phyloP scores from a whole-genome alignment of 2,888 invertebrate species.

The Ferrisia virgata region DNA sequence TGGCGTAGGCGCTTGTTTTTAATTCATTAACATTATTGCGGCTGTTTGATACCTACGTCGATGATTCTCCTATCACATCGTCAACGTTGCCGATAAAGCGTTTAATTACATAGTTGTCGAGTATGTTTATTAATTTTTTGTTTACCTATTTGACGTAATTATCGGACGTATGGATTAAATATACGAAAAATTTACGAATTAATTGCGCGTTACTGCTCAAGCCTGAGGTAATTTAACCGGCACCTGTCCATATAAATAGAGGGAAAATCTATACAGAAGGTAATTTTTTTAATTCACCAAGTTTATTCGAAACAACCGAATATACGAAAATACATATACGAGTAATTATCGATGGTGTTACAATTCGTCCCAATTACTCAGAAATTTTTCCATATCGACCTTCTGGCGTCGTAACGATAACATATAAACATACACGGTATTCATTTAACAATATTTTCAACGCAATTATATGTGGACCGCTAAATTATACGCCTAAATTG shows the following conservation, averaged over 20 bases:
- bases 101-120: background rate
- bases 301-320: background rate
- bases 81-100: background rate
- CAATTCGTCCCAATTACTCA: background rate
- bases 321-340: background rate
- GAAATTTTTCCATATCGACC: background rate
- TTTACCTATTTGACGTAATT: background rate
- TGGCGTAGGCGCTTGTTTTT: background rate
- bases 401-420: background rate
- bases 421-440: background rate
- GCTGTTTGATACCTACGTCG: background rate
- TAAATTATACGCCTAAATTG: background rate
- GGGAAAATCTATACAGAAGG: background rate
- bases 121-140: background rate
- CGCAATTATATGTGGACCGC: background rate
- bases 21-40: background rate
- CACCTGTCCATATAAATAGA: background rate
- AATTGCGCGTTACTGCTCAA: background rate
- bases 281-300: background rate
- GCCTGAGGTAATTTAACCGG: background rate
- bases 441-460: background rate
- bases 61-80: background rate
- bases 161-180: background rate
- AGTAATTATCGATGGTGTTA: conserved; percentile 5
- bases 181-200: background rate